These are phyloP conservation scores for Teleopsis dalmanni DNA, from an alignment of 1,140 invertebrate species.

Conservation along the genomic window DNA sequence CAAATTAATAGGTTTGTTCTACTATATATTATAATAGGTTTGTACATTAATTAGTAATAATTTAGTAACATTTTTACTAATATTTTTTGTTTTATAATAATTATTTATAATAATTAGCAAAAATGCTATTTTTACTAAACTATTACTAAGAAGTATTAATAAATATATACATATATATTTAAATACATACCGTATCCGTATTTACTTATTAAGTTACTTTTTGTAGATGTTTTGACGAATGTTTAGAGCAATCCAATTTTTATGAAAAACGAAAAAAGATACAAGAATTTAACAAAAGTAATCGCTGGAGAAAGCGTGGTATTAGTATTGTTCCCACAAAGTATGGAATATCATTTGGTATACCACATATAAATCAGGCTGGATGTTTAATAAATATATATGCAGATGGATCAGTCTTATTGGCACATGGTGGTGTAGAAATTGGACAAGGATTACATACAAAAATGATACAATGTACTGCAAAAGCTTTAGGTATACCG, in stretches of 20 bases:
- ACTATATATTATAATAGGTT: too few relatives aligned
- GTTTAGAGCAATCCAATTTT: constrained; percentile 62
- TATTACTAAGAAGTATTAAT: too few relatives aligned
- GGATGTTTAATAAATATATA: constrained; percentile 87
- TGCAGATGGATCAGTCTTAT: constrained; percentile 81
- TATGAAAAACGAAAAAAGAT: constrained; percentile 53
- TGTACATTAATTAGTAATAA: too few relatives aligned
- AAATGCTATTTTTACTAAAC: too few relatives aligned
- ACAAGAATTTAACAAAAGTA: constrained; percentile 66
- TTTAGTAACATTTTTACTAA: too few relatives aligned
- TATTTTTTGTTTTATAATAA: too few relatives aligned
- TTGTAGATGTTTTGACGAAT: constrained; percentile 73
- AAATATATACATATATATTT: too few relatives aligned
- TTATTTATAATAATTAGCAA: too few relatives aligned
- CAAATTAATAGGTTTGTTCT: too few relatives aligned
- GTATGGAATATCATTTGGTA: constrained; percentile 82
- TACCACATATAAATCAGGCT: constrained; percentile 75
- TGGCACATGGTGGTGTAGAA: constrained; percentile 88
- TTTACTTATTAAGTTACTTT: too few relatives aligned
- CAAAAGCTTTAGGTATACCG: constrained; percentile 64
- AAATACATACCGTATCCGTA: too few relatives aligned
- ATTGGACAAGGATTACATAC: constrained; percentile 96
- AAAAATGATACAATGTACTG: constrained; percentile 88
- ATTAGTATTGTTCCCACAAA: constrained; percentile 78
- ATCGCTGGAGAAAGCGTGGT: constrained; percentile 83